Percentiles rank a stretch among this genome's conserved stretches.
These are phyloP conservation scores for Hassar affinis DNA, from an alignment of 2,113 vertebrate genomes.

Conservation along the genomic window DNA sequence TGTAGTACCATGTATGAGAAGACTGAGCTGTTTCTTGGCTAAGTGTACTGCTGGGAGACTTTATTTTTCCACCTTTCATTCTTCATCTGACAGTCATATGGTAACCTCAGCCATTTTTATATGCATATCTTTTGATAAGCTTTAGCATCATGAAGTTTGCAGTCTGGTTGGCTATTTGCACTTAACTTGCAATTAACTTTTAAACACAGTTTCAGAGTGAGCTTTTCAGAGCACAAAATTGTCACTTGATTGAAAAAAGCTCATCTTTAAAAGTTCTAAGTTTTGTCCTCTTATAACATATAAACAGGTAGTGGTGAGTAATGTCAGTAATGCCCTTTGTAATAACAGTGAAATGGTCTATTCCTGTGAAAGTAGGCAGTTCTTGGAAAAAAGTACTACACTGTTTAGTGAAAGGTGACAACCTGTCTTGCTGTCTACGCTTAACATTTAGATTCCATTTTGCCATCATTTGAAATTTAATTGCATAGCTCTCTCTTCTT, in stretches of 20 bases:
- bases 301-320: background rate
- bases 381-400: background rate
- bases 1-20: background rate
- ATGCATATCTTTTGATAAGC: background rate
- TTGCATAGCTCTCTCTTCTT: slow-evolving; percentile 6
- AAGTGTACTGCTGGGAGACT: background rate
- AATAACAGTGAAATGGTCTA: background rate
- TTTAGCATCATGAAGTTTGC: too few relatives aligned
- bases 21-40: background rate
- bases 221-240: background rate
- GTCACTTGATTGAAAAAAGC: background rate
- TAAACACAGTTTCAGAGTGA: background rate
- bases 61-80: slow-evolving; percentile 6
- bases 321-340: slow-evolving; percentile 5
- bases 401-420: background rate
- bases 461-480: slow-evolving; percentile 8
- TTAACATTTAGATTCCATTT: slow-evolving; percentile 12
- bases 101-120: background rate
- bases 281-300: background rate
- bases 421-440: background rate
- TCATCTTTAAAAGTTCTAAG: background rate
- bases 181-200: background rate
- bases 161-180: background rate
- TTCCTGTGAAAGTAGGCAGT: background rate
- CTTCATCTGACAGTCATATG: background rate